Base-by-base conservation (phyloP, 2,888 invertebrate species). In the Volucella bombylans region DNA sequence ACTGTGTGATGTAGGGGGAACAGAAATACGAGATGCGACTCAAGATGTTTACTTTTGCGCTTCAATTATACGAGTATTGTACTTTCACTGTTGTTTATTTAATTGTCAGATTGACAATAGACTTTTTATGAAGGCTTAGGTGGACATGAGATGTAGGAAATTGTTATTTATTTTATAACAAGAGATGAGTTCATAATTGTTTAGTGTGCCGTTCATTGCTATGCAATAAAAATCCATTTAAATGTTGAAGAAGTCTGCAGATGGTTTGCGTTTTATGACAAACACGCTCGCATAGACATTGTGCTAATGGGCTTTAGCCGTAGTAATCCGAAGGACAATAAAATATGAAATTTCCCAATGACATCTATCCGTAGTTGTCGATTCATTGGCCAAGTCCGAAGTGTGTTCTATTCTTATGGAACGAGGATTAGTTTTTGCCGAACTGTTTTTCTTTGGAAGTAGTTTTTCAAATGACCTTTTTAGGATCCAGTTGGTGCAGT, bases 11-110 rank as follows among this genome's bases (percentile, higher is more conserved):
- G 31, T 31, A 31, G 31, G 31, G 6, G 31, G 6, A 31, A 31
- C 31, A 31, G 4, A 31, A 31, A 31, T 31, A 31, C 31, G 6
- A 31, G 31, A 31, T 31, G 31, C 6, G 31, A 31, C 31, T 31
- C 31, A 14, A 14, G 38, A 14, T 57, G 55, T 57, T 57, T 57
- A n/a, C 31, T 57, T 47, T 54, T 54, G n/a, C 67, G 43, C 67
- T 54, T 67, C 54, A 67, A 67, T 67, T 67, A 54, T 15, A 41
- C 23, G 54, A n/a, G n/a, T n/a, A n/a, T 54, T n/a, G 52, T 54
- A 67, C 67, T 67, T 54, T 54, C 54, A 54, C 54, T 54, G 14
- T 39, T 54, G 54, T 67, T 67, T 54, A 67, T 67, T 54, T 54
- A 67, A 67, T 67, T 67, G 67, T 67, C 43, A 67, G 54, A 39